These are phyloP conservation scores for Poecilus cupreus DNA, from an alignment of 2,888 invertebrate species.

Conservation along the genomic window DNA sequence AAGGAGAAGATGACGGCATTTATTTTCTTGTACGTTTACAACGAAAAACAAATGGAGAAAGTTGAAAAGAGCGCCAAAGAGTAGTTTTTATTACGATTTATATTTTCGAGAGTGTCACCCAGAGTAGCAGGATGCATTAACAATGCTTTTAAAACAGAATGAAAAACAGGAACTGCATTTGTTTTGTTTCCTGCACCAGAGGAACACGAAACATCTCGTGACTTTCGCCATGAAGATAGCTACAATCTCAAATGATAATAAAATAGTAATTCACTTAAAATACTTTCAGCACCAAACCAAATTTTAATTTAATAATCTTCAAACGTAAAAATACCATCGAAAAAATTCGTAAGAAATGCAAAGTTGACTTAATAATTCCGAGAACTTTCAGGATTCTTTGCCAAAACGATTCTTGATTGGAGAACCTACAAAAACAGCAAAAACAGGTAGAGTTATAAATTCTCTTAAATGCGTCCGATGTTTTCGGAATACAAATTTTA, in stretches of 20 bases:
- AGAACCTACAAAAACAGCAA: not conserved
- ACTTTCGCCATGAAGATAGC: not conserved
- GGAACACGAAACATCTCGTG: conserved; percentile 24
- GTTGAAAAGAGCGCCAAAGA: too few relatives aligned
- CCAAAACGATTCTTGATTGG: conserved; percentile 31
- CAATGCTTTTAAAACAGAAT: not conserved
- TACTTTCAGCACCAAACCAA: conserved; percentile 1
- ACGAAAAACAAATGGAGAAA: too few relatives aligned
- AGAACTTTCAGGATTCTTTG: not conserved
- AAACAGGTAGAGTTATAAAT: not conserved
- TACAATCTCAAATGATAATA: not conserved
- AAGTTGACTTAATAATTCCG: conserved; percentile 3
- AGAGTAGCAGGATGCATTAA: not conserved
- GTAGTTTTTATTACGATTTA: too few relatives aligned
- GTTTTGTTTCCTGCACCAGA: conserved; percentile 10
- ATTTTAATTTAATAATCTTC: conserved; percentile 10
- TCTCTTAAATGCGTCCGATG: not conserved
- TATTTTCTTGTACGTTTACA: too few relatives aligned
- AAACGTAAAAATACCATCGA: not conserved
- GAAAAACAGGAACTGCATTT: conserved; percentile 15
- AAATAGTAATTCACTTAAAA: conserved; percentile 17
- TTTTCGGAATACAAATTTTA: conserved; percentile 13
- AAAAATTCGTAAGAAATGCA: conserved; percentile 12
- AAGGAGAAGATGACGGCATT: too few relatives aligned
- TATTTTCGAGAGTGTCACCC: not conserved